Conservation (phyloP, 2,888 invertebrate species). For the Agonopterix arenella region DNA sequence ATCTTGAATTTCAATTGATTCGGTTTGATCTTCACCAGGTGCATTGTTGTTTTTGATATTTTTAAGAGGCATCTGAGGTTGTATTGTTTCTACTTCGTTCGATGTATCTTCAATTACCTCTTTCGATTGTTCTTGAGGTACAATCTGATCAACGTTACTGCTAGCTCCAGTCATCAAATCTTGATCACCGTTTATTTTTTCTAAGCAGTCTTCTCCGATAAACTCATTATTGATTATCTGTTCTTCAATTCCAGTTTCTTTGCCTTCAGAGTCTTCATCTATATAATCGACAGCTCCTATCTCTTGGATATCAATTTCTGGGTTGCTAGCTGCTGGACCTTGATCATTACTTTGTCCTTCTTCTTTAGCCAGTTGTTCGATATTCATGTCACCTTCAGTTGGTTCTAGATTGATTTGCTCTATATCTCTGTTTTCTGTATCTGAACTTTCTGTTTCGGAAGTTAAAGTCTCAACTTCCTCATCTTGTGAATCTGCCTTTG, state of each 20-base stretch:
- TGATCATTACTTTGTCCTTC: too few species aligned
- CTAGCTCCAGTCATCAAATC: slow-evolving; percentile 3
- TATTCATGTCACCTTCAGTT: not conserved
- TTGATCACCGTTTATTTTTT: not conserved
- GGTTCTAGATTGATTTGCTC: not conserved
- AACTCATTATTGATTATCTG: not conserved
- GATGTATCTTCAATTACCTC: not conserved
- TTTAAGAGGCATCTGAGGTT: not conserved
- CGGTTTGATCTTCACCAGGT: too few species aligned
- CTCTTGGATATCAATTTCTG: not conserved
- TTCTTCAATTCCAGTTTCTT: not conserved
- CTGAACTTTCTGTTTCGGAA: not conserved
- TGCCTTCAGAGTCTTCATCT: not conserved
- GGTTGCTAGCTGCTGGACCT: too few species aligned
- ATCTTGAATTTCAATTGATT: too few species aligned
- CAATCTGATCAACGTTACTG: slow-evolving; percentile 1
- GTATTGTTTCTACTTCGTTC: not conserved
- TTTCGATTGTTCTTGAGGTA: not conserved
- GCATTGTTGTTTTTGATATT: not conserved
- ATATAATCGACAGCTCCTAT: not conserved
- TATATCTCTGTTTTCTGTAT: not conserved
- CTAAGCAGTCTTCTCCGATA: slow-evolving; percentile 1
- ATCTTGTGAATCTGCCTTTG: too few species aligned
- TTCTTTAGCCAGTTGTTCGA: too few species aligned
- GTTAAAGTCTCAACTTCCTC: not conserved